Percentiles rank a stretch among this genome's conserved stretches.
Evolutionary conservation across 2,797 vertebrate genomes (phyloP).

Genomic region (Staurois parvus): DNA sequence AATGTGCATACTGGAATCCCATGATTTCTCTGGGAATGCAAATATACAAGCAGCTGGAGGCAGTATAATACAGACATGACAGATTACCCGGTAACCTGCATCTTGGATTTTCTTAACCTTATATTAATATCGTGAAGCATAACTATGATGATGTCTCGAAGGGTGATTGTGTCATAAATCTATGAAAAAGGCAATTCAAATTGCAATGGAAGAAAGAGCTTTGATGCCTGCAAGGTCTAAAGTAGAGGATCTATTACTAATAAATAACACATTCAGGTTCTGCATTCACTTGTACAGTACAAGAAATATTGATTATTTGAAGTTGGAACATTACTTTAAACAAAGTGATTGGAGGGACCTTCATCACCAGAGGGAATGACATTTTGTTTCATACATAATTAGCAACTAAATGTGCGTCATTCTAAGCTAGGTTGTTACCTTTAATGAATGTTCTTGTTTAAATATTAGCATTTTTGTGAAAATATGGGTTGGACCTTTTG

Average conservation of each 20-base stretch:
- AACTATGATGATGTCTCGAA: neutral
- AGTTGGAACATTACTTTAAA: constrained; percentile 32
- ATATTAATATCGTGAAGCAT: neutral
- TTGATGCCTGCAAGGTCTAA: constrained; percentile 47
- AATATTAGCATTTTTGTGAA: neutral
- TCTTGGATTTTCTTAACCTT: constrained; percentile 9
- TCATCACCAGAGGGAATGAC: constrained; percentile 30
- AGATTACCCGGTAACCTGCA: neutral
- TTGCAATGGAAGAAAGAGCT: constrained; percentile 38
- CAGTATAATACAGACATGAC: neutral
- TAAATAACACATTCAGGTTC: constrained; percentile 45
- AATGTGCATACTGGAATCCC: neutral
- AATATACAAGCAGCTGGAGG: neutral
- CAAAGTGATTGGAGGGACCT: constrained; percentile 22
- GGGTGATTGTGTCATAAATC: constrained; percentile 48
- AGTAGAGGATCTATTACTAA: constrained; percentile 43
- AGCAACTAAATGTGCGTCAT: neutral
- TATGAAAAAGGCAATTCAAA: constrained; percentile 50
- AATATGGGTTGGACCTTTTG: neutral
- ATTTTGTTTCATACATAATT: constrained; percentile 43
- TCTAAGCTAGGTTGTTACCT: neutral
- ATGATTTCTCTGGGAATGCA: neutral
- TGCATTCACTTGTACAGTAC: neutral
- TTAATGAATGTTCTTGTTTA: neutral
- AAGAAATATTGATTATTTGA: constrained; percentile 32